A percentile compares a stretch with the other conserved stretches of the same genome.
Evolutionary conservation across 1,140 invertebrate genomes (phyloP).

Genomic region (Drosophila kohkoa): DNA sequence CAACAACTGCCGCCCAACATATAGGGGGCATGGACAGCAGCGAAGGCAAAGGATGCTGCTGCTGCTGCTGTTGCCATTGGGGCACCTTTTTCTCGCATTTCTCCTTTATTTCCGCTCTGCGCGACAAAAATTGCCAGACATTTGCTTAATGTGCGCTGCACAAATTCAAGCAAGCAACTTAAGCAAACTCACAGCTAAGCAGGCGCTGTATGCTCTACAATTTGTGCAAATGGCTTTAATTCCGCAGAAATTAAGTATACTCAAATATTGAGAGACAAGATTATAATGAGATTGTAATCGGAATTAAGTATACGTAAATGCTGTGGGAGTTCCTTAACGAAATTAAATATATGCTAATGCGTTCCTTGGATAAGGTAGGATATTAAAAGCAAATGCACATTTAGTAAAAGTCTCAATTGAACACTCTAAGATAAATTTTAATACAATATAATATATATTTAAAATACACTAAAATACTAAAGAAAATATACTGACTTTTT

Average conservation of each 20-base stretch:
- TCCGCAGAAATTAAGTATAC: neutral
- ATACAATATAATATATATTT: too few species aligned
- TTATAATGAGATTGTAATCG: too few species aligned
- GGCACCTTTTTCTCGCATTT: slow-evolving; percentile 36
- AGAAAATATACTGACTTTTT: too few species aligned
- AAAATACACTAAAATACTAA: too few species aligned
- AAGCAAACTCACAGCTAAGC: neutral
- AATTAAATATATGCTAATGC: too few species aligned
- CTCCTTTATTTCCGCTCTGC: slow-evolving; percentile 62
- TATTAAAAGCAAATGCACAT: too few species aligned
- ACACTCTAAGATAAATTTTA: too few species aligned
- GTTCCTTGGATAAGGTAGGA: too few species aligned
- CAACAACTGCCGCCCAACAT: neutral
- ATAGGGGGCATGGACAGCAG: neutral
- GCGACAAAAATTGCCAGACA: slow-evolving; percentile 51
- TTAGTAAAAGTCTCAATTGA: too few species aligned
- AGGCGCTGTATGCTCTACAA: neutral
- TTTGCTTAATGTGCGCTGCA: slow-evolving; percentile 38
- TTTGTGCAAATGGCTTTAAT: neutral
- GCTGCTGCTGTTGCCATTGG: slow-evolving; percentile 3
- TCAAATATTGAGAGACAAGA: too few species aligned
- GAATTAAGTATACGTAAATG: too few species aligned
- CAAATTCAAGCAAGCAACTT: neutral
- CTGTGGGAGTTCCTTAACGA: too few species aligned
- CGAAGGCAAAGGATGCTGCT: neutral